A percentile compares a stretch with the other conserved stretches of the same genome.
These are phyloP conservation scores for Nymphalis polychloros DNA, from an alignment of 2,888 invertebrate species.

Conservation along the genomic window DNA sequence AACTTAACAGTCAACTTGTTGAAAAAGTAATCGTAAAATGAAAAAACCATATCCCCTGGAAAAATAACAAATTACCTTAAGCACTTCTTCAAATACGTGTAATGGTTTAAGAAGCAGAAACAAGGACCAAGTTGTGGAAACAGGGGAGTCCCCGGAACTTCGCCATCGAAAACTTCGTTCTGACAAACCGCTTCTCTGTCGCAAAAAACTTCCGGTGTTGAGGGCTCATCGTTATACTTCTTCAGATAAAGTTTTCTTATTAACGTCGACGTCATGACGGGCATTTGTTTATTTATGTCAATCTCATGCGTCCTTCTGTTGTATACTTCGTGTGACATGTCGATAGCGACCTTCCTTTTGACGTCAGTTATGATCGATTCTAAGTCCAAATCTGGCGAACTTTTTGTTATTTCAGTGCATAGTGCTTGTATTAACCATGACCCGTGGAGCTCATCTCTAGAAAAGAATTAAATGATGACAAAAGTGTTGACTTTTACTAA, in stretches of 20 bases:
- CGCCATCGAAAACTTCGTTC: slow-evolving; percentile 45
- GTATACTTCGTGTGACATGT: slow-evolving; percentile 50
- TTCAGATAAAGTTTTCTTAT: slow-evolving; percentile 60
- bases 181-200: slow-evolving; percentile 28
- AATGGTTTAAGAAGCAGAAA: slow-evolving; percentile 54
- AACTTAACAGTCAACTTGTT: too few relatives aligned
- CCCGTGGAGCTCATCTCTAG: slow-evolving; percentile 56
- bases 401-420: slow-evolving; percentile 57
- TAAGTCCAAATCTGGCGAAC: slow-evolving; percentile 53
- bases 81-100: slow-evolving; percentile 55
- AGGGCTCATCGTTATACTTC: slow-evolving; percentile 44
- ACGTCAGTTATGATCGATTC: slow-evolving; percentile 65
- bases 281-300: slow-evolving; percentile 60
- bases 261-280: slow-evolving; percentile 55
- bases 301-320: slow-evolving; percentile 49
- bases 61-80: slow-evolving; percentile 47
- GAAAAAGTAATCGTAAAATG: too few relatives aligned
- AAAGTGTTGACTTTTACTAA: too few relatives aligned
- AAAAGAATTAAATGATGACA: slow-evolving; percentile 33
- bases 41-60: neutral
- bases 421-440: slow-evolving; percentile 71
- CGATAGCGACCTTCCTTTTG: slow-evolving; percentile 62
- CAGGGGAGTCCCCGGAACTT: slow-evolving; percentile 44
- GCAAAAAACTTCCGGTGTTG: slow-evolving; percentile 4
- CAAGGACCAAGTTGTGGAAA: slow-evolving; percentile 49